Conservation (phyloP, 2,888 invertebrate species). For the Ptilodon capucinus region DNA sequence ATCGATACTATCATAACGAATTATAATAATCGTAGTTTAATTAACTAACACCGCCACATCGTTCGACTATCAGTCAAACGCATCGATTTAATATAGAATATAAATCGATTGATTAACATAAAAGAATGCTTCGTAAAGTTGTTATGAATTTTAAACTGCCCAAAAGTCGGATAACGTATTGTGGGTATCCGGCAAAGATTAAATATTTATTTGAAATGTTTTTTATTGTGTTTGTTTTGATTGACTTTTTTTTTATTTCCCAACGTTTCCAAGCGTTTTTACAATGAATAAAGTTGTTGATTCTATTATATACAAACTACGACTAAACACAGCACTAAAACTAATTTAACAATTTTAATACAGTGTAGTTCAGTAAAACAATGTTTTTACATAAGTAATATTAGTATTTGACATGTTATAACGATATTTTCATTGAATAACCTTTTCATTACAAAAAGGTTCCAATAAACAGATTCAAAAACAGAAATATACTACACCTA, state of each 20-base stretch:
- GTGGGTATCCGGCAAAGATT: slow-evolving; percentile 26
- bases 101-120: slow-evolving; percentile 46
- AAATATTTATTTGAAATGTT: slow-evolving; percentile 26
- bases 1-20: slow-evolving; percentile 29
- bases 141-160: slow-evolving; percentile 37
- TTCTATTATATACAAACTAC: no score
- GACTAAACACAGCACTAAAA: no score
- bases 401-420: no score
- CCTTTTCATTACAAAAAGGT: no score
- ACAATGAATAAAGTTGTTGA: no score
- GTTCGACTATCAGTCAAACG: slow-evolving; percentile 30
- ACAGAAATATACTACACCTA: no score
- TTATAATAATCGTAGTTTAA: slow-evolving; percentile 44
- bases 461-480: no score
- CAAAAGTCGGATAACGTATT: slow-evolving; percentile 22
- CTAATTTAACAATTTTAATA: no score
- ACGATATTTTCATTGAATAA: no score
- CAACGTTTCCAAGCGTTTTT: no score
- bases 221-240: slow-evolving; percentile 27
- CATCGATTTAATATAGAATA: slow-evolving; percentile 43
- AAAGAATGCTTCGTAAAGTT: slow-evolving; percentile 27
- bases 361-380: no score
- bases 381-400: no score
- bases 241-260: slow-evolving; percentile 25
- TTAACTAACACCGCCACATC: slow-evolving; percentile 34